Evolutionary conservation across 2,888 invertebrate genomes (phyloP), one percentile per base, ranked within the genome.

Genomic region (Dendrolimus houi): DNA sequence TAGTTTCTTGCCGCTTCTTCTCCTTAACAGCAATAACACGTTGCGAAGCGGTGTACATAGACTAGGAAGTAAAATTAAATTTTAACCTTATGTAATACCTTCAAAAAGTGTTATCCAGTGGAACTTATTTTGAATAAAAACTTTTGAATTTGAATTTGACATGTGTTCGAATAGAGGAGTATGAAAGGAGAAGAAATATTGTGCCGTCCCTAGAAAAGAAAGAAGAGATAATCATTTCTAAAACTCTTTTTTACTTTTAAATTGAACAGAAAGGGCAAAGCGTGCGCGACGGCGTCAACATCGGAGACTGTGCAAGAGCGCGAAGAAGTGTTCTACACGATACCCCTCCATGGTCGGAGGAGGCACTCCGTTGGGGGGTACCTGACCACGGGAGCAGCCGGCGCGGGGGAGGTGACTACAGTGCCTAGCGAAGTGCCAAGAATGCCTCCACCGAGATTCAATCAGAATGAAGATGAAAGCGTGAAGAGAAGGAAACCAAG

Each of bases 321-420:
- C 42, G 93, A 93, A 62, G 93, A 93, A 70, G 93, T 94, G 0
- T 94, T 94, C 74, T 90, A 94, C 65, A 92, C 92, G 17, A 85
- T 88, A 55, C 85, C 90, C 1, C 82, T 89, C 7, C 86, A 90
- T 57, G 91, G 89, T 0, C 79, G 90, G 42, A 81, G 92, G 52
- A 86, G 95, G 62, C 95, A 95, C 72, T 94, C 94, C 0, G 94
- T 94, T 14, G 93, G 94, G 8, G 93, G 94, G 0, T 94, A 94
- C 70, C 77, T 93, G 55, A 81, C 91, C 1, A 91, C 91, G 2
- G 92, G 90, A 17, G 79, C 73, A 1, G 72, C 75, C 8, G 83
- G 81, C 10, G 65, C 78, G 0, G 90, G 89, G 0, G 87, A 88
- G 64, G 87, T 91, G 41, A 88, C 90, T 0, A 64, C 87, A 12